phyloP scores from a whole-genome alignment of 1,140 invertebrate species.

The Spodoptera litura region DNA sequence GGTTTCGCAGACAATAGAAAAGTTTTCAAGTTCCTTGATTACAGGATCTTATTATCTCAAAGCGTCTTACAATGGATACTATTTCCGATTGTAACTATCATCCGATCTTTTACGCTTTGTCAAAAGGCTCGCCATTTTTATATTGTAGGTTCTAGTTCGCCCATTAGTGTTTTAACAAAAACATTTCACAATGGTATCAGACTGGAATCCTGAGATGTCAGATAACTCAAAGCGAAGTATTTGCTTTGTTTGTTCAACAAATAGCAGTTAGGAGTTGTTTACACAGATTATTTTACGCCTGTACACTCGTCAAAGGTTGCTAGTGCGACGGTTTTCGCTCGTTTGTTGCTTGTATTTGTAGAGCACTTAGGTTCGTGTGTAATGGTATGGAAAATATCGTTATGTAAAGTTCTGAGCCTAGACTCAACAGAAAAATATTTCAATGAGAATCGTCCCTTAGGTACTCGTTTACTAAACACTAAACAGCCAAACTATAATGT shows the following conservation, averaged over 20 bases:
- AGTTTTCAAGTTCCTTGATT: too few species aligned
- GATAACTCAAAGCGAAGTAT: constrained; percentile 4
- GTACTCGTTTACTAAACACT: too few species aligned
- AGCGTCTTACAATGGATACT: too few species aligned
- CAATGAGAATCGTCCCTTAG: too few species aligned
- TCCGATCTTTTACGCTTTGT: too few species aligned
- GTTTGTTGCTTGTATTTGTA: constrained; percentile 5
- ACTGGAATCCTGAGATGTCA: background rate
- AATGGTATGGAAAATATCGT: background rate
- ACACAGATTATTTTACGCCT: background rate
- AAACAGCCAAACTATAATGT: too few species aligned
- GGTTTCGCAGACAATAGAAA: too few species aligned
- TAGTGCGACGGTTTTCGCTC: too few species aligned
- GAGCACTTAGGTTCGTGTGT: background rate
- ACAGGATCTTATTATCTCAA: too few species aligned
- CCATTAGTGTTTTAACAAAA: background rate
- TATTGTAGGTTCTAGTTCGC: background rate
- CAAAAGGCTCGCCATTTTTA: background rate
- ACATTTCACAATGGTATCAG: background rate
- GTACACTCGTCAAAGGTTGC: background rate
- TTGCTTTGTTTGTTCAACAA: constrained; percentile 10
- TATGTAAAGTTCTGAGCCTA: background rate
- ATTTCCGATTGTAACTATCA: too few species aligned
- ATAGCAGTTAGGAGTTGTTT: background rate
- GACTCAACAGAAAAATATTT: too few species aligned